phyloP scores from a whole-genome alignment of 2,113 vertebrate species.

The Neolamprologus longior region DNA sequence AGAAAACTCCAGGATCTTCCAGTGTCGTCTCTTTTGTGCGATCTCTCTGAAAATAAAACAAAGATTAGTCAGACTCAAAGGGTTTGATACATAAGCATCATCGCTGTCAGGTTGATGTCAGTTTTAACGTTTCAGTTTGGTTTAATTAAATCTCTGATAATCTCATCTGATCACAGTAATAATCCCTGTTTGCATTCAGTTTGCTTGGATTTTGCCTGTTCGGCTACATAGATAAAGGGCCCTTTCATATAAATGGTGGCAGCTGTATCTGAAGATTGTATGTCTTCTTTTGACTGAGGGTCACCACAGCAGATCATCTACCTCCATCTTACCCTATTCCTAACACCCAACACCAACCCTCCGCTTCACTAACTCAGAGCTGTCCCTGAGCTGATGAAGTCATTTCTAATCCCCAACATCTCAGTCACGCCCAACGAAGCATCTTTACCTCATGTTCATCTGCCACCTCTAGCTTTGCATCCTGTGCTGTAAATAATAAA shows the following conservation, averaged over 20 bases:
- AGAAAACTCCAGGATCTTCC: background rate
- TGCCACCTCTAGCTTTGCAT: background rate
- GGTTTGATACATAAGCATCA: background rate
- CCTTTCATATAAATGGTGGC: background rate
- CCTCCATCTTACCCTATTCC: background rate
- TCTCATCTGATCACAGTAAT: background rate
- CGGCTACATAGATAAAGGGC: background rate
- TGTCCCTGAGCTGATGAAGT: background rate
- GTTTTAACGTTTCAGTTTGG: background rate
- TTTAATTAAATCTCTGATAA: background rate
- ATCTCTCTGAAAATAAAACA: background rate
- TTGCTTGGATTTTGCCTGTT: background rate
- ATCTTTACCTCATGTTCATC: background rate
- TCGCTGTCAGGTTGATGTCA: background rate
- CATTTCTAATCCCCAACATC: background rate
- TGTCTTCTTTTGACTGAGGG: background rate
- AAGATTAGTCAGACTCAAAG: background rate
- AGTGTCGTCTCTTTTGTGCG: background rate
- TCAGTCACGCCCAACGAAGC: background rate
- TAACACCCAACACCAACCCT: background rate
- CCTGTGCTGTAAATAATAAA: background rate
- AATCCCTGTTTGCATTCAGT: background rate
- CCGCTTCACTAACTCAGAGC: background rate
- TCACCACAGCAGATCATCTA: background rate
- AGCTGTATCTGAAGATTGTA: background rate